Evolutionary conservation across 2,888 invertebrate genomes (phyloP).

Genomic region (Melanotus villosus): DNA sequence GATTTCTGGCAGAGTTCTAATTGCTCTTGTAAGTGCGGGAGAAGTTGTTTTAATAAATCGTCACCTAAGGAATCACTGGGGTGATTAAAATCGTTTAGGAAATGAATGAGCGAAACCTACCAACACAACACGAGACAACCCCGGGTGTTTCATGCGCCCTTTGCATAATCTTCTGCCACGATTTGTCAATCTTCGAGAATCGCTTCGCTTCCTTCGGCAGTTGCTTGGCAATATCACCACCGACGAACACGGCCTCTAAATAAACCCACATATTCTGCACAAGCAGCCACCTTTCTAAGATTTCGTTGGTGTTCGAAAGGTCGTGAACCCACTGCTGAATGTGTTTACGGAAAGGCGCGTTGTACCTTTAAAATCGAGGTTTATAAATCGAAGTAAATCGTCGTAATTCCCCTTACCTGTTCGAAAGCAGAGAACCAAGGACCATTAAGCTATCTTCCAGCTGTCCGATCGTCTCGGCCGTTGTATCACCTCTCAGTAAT

Average conservation of each 20-base stretch:
- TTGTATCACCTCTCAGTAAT: conserved; percentile 91
- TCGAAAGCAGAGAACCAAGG: conserved; percentile 92
- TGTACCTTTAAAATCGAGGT: conserved; percentile 76
- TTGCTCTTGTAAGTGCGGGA: conserved; percentile 96
- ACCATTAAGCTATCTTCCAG: conserved; percentile 98
- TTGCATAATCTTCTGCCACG: conserved; percentile 99
- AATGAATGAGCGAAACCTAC: too few relatives aligned
- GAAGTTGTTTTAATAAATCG: conserved; percentile 89
- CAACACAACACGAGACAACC: conserved; percentile 96
- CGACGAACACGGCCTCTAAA: conserved; percentile 97
- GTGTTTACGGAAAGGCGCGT: conserved; percentile 96
- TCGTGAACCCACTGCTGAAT: conserved; percentile 97
- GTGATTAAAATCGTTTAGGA: too few relatives aligned
- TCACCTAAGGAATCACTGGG: conserved; percentile 72
- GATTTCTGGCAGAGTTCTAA: conserved; percentile 97
- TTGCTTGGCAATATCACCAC: conserved; percentile 98
- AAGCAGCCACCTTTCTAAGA: conserved; percentile 94
- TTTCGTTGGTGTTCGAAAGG: conserved; percentile 95
- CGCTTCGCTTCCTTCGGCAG: conserved; percentile 94
- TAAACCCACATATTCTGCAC: conserved; percentile 99
- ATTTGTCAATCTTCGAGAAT: conserved; percentile 97
- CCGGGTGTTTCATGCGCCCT: conserved; percentile 96
- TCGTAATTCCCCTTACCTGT: conserved; percentile 74
- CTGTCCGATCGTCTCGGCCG: conserved; percentile 94
- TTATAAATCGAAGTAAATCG: background rate